Base-by-base conservation (phyloP, 2,797 vertebrate species). In the Dendrocincla fuliginosa region DNA sequence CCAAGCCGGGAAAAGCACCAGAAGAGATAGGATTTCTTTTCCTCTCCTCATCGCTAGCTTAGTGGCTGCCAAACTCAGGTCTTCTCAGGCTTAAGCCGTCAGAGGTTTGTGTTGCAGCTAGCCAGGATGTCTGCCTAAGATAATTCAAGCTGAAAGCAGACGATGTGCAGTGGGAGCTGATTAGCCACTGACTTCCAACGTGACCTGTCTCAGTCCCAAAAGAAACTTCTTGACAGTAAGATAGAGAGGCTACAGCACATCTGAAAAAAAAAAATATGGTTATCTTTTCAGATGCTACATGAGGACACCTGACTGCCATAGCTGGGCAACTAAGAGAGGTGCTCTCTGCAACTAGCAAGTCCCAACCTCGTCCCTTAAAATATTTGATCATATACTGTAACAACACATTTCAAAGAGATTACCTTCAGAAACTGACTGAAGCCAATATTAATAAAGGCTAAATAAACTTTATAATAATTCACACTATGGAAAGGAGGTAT, bases 101-200 rank as follows among this genome's bases (percentile, higher is more conserved):
- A 87, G 95, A 98, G 97, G 93, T 97, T 97, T 97, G 96, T 95
- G 80, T 87, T 97, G 98, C 97, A 98, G 95, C 97, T 92, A 98
- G 97, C 97, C 98, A 98, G 98, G 97, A 98, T 98, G 98, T 98
- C 98, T 98, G 97, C 94, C 96, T 95, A 96, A 98, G 98, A 98
- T 98, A 98, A 98, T 97, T 98, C 97, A 96, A 97, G 96, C 97
- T 96, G 89, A 97, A 97, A 96, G 96, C 94, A 97, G 97, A 97
- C 76, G 91, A 94, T 98, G 94, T 97, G 91, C 95, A 95, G 88
- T 81, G 91, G 96, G 94, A 96, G 87, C 88, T 65, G 95, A 97
- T 96, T 98, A 97, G 96, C 96, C 96, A 96, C 76, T 95, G 94
- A 97, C 97, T 93, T 97, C 97, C 96, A 97, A 68, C 94, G 88